phyloP scores from a whole-genome alignment of 2,113 vertebrate genomes.

The Anhinga rufa region DNA sequence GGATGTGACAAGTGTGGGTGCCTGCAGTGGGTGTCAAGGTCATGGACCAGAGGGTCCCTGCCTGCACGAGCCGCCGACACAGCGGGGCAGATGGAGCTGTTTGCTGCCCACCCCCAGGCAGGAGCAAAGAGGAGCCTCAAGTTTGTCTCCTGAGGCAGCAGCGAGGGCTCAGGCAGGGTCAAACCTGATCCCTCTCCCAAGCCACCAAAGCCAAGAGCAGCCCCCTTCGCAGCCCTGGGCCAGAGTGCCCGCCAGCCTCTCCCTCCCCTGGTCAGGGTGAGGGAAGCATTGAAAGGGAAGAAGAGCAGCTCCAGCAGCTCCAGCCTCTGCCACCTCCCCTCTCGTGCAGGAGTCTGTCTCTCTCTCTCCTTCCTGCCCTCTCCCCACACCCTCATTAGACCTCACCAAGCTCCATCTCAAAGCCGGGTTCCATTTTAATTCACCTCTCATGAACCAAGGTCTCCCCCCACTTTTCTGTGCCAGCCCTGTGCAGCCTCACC shows the following conservation, averaged over 20 bases:
- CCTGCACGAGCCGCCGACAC: accelerated
- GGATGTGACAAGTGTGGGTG: accelerated
- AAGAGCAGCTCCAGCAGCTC: not conserved
- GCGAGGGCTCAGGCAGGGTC: not conserved
- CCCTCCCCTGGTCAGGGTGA: accelerated
- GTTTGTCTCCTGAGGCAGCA: not conserved
- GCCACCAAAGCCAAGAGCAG: not conserved
- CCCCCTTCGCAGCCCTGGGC: not conserved
- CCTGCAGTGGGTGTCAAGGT: not conserved
- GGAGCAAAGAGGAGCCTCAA: not conserved
- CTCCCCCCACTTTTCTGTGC: accelerated
- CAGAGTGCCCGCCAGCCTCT: not conserved
- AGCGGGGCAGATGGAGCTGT: accelerated
- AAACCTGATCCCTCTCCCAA: not conserved
- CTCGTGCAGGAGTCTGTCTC: no score
- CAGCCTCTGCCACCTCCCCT: not conserved
- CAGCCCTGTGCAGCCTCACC: accelerated
- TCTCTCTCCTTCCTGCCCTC: no score
- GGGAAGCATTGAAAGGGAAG: no score
- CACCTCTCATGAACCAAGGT: not conserved
- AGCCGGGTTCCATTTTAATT: not conserved
- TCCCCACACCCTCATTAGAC: no score
- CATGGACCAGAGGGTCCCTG: not conserved
- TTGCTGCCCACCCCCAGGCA: not conserved
- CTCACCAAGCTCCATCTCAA: not conserved